A percentile compares a stretch with the other conserved stretches of the same genome.
Evolutionary conservation across 2,888 invertebrate genomes (phyloP).

Genomic region (Limulus polyphemus): DNA sequence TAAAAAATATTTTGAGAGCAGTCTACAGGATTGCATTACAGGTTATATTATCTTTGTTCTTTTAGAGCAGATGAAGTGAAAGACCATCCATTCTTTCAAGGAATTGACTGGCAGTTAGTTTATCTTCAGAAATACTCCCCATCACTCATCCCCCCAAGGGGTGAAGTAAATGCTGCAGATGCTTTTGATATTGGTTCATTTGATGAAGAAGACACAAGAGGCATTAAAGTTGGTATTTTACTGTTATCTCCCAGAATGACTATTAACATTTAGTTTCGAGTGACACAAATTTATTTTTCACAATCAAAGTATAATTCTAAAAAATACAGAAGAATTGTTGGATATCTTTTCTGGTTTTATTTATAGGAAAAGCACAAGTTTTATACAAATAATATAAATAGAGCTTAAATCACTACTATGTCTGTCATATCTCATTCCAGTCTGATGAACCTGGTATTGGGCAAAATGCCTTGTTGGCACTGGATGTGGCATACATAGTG

Average conservation of each 20-base stretch:
- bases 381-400: too few relatives aligned
- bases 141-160: slow-evolving; percentile 92
- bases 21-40: too few relatives aligned
- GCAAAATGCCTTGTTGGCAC: too few relatives aligned
- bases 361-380: background rate
- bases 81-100: slow-evolving; percentile 91
- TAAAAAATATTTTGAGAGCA: too few relatives aligned
- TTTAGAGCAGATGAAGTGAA: slow-evolving; percentile 89
- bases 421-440: too few relatives aligned
- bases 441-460: too few relatives aligned
- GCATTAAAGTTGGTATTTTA: slow-evolving; percentile 46
- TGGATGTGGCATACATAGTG: too few relatives aligned
- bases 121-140: slow-evolving; percentile 98
- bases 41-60: slow-evolving; percentile 14
- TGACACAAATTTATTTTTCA: too few relatives aligned
- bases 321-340: too few relatives aligned
- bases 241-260: background rate
- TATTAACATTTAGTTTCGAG: background rate
- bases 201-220: slow-evolving; percentile 99
- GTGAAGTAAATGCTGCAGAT: slow-evolving; percentile 99
- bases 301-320: too few relatives aligned
- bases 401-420: too few relatives aligned
- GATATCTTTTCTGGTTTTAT: background rate
- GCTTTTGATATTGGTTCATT: slow-evolving; percentile 99
- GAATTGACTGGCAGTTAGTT: slow-evolving; percentile 98